phyloP scores from a whole-genome alignment of 2,888 invertebrate species.

The Ophion ventricosus region DNA sequence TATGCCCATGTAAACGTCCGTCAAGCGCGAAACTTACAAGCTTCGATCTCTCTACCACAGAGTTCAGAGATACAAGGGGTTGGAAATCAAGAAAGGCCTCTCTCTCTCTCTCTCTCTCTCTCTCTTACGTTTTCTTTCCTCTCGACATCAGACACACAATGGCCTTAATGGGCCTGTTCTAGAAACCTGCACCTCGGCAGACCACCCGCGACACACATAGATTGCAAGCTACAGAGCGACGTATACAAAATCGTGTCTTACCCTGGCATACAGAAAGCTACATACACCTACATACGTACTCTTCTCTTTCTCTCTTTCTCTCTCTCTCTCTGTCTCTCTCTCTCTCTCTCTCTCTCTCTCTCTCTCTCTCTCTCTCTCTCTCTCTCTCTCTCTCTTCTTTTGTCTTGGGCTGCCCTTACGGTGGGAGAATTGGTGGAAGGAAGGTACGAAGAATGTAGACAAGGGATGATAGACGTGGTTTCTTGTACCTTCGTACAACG shows the following conservation, averaged over 20 bases:
- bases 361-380: background rate
- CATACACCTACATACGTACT: background rate
- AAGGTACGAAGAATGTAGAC: background rate
- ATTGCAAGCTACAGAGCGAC: conserved; percentile 53
- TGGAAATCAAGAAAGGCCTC: conserved; percentile 33
- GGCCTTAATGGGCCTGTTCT: conserved; percentile 66
- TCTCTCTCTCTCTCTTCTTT: background rate
- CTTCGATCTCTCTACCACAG: conserved; percentile 12
- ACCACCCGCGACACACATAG: conserved; percentile 56
- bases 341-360: conserved; percentile 1
- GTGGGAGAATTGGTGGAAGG: background rate
- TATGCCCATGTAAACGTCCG: background rate
- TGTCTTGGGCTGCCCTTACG: background rate
- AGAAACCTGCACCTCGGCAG: conserved; percentile 60
- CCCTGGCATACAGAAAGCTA: conserved; percentile 27
- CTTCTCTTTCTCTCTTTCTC: conserved; percentile 14
- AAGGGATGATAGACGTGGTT: conserved; percentile 51
- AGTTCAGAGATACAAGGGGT: conserved; percentile 11
- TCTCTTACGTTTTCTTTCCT: background rate
- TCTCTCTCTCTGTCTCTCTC: background rate
- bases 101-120: conserved; percentile 20
- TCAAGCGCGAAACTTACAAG: background rate
- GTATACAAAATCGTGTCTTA: conserved; percentile 49
- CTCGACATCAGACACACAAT: conserved; percentile 54
- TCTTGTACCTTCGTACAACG: background rate